Conservation (phyloP, 2,888 invertebrate species). For the Galerucella pusilla region DNA sequence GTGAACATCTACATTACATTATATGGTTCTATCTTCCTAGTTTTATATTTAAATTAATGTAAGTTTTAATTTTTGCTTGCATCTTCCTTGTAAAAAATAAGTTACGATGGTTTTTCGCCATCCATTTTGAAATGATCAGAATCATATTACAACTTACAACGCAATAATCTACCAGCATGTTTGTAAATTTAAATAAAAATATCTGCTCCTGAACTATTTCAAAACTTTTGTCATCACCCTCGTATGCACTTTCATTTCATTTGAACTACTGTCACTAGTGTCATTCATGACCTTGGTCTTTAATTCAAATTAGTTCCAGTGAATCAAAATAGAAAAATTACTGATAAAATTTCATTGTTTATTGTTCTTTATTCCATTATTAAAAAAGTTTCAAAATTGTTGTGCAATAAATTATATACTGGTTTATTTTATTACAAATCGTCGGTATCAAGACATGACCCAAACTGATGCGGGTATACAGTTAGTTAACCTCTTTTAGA, state of each 20-base stretch:
- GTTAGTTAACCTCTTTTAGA: slow-evolving; percentile 37
- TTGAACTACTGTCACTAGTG: slow-evolving; percentile 13
- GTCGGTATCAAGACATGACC: slow-evolving; percentile 19
- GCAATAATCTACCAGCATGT: too few species aligned
- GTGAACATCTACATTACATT: too few species aligned
- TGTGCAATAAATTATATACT: slow-evolving; percentile 1
- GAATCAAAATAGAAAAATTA: slow-evolving; percentile 3
- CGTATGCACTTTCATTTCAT: slow-evolving; percentile 1
- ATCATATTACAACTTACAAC: too few species aligned
- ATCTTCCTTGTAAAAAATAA: too few species aligned
- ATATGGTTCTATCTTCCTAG: too few species aligned
- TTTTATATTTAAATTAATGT: too few species aligned
- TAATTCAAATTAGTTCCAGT: background rate
- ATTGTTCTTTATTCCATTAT: background rate
- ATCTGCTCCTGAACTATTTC: background rate
- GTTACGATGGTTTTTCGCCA: too few species aligned
- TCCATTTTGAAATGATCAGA: too few species aligned
- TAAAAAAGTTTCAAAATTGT: slow-evolving; percentile 4
- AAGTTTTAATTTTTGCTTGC: too few species aligned
- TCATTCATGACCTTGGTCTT: background rate
- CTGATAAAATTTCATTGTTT: background rate
- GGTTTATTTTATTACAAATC: slow-evolving; percentile 14
- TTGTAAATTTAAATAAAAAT: too few species aligned
- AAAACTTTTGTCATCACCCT: background rate
- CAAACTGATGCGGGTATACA: slow-evolving; percentile 38